A percentile compares a stretch with the other conserved stretches of the same genome.
Conservation (phyloP, 2,113 vertebrate species). For the Himantopus leucocephalus region DNA sequence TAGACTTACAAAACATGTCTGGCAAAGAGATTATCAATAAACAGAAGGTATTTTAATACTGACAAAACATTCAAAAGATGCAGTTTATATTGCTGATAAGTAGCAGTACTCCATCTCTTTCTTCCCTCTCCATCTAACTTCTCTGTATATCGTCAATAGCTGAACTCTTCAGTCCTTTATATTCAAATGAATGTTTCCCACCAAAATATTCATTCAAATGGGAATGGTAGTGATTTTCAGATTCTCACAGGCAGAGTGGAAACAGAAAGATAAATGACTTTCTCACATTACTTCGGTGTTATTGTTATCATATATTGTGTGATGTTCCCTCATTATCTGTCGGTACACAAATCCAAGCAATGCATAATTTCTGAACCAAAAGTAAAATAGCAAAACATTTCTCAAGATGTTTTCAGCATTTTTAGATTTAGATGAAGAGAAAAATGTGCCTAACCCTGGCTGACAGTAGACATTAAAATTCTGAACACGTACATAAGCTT, state of each 20-base stretch:
- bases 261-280: conserved; percentile 75
- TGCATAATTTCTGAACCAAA: conserved; percentile 71
- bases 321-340: conserved; percentile 73
- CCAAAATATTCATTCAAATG: conserved; percentile 76
- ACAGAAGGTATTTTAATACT: conserved; percentile 51
- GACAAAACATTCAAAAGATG: conserved; percentile 51
- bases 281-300: conserved; percentile 66
- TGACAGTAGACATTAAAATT: conserved; percentile 56
- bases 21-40: conserved; percentile 51
- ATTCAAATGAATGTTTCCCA: conserved; percentile 74
- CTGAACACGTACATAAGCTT: neutral
- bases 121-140: conserved; percentile 53
- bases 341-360: conserved; percentile 63
- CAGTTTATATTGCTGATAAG: conserved; percentile 65
- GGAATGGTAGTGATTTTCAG: conserved; percentile 73
- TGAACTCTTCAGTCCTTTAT: conserved; percentile 41
- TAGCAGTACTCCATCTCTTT: conserved; percentile 47
- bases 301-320: conserved; percentile 69
- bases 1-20: conserved; percentile 26
- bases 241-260: conserved; percentile 65
- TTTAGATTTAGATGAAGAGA: conserved; percentile 65
- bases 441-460: conserved; percentile 15
- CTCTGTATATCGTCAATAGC: neutral
- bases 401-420: conserved; percentile 65
- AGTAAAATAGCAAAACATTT: conserved; percentile 73